These are phyloP conservation scores for Umimayanthus chanpuru DNA, from an alignment of 92 coral and sea anemone genomes.

Conservation along the genomic window DNA sequence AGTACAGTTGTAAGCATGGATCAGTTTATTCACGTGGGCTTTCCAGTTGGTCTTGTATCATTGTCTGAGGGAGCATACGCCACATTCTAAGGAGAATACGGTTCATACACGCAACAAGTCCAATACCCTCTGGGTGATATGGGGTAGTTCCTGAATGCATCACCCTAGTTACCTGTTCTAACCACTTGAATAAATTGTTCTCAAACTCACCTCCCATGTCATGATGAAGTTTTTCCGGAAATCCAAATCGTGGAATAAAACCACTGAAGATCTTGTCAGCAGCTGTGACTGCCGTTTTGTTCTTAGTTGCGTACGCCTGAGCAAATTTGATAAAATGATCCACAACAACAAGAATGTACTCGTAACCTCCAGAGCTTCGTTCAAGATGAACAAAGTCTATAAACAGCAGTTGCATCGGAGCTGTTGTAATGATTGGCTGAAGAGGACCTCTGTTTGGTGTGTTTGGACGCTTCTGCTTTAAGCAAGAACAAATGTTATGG, in stretches of 20 bases:
- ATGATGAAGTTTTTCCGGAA: slow-evolving; percentile 37
- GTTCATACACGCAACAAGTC: slow-evolving; percentile 30
- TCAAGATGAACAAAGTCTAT: no score
- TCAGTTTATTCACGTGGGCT: slow-evolving; percentile 32
- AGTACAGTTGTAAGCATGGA: slow-evolving; percentile 39
- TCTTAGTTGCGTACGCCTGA: slow-evolving; percentile 33
- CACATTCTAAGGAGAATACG: slow-evolving; percentile 32
- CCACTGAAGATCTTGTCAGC: slow-evolving; percentile 20
- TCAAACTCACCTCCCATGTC: slow-evolving; percentile 38
- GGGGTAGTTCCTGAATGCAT: slow-evolving; percentile 24
- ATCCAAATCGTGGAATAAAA: slow-evolving; percentile 37
- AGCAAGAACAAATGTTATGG: no score
- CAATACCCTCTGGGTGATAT: slow-evolving; percentile 27
- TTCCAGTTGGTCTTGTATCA: slow-evolving; percentile 41
- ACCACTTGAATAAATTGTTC: slow-evolving; percentile 16
- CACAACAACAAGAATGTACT: no score
- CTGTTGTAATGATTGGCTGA: no score
- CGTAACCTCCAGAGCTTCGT: no score
- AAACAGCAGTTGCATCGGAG: no score
- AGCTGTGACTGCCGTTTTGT: slow-evolving; percentile 31
- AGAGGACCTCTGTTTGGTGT: no score
- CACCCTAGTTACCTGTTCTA: slow-evolving; percentile 32
- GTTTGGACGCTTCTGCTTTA: no score
- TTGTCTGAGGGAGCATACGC: slow-evolving; percentile 20
- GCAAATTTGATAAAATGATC: neutral